A percentile compares a stretch with the other conserved stretches of the same genome.
Conservation (phyloP, 2,888 invertebrate genomes). For the Monoplex corrugatus region DNA sequence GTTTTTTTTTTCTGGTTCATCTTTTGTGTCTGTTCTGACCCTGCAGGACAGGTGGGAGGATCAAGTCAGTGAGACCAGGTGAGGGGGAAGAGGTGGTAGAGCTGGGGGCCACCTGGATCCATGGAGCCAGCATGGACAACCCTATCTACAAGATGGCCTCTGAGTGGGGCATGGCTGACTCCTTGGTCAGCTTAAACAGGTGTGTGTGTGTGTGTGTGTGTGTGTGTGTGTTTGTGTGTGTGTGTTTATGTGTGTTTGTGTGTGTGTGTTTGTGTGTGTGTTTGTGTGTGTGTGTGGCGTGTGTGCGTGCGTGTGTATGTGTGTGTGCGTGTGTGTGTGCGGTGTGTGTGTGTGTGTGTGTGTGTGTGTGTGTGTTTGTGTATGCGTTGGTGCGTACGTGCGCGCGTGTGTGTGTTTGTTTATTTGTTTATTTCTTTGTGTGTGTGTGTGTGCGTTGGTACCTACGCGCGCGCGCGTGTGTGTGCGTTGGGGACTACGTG, state of each 20-base stretch:
- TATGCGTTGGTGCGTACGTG: too few species aligned
- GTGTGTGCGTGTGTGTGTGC: too few species aligned
- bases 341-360: not conserved
- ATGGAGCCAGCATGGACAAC: conserved; percentile 41
- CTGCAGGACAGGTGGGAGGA: conserved; percentile 34
- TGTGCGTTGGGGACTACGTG: too few species aligned
- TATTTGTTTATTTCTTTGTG: too few species aligned
- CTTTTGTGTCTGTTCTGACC: not conserved
- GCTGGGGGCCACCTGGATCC: conserved; percentile 47
- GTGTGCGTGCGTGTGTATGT: not conserved
- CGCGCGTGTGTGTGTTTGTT: too few species aligned
- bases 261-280: conserved; percentile 29
- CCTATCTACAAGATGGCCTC: conserved; percentile 38
- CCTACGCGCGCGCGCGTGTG: too few species aligned
- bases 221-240: not conserved
- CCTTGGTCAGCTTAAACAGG: not conserved
- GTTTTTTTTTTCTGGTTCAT: too few species aligned
- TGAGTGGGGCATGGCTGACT: conserved; percentile 35
- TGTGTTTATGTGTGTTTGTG: not conserved
- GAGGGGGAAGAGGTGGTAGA: conserved; percentile 38
- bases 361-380: too few species aligned
- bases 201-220: conserved; percentile 1
- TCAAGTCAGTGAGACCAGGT: conserved; percentile 29
- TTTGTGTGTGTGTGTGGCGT: not conserved
- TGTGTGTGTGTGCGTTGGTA: too few species aligned